Evolutionary conservation across 2,113 vertebrate genomes (phyloP).

Genomic region (Rhea pennata): DNA sequence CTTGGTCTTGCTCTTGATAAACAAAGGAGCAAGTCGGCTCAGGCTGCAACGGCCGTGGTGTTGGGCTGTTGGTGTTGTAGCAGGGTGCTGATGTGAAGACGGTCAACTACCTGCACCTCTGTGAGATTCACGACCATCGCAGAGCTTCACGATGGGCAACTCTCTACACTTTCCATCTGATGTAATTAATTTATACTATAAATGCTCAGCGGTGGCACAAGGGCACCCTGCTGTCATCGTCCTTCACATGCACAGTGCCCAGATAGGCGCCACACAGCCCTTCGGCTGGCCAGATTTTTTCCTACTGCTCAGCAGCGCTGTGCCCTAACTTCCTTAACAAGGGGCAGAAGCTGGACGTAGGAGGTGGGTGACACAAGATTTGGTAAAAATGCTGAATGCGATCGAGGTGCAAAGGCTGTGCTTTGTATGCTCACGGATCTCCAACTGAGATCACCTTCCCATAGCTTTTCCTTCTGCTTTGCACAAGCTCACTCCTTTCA

Average conservation of each 20-base stretch:
- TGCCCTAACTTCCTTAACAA: accelerated
- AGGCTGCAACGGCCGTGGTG: not conserved
- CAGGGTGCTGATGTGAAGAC: accelerated
- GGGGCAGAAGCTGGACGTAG: not conserved
- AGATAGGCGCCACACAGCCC: too few species aligned
- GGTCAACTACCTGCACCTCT: not conserved
- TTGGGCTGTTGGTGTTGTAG: too few species aligned
- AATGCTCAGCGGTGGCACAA: not conserved
- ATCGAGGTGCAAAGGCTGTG: not conserved
- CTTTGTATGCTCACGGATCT: not conserved
- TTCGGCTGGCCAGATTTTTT: not conserved
- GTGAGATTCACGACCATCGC: accelerated
- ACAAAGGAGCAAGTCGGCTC: accelerated
- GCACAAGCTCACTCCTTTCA: not conserved
- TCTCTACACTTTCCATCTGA: not conserved
- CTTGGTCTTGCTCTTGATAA: not conserved
- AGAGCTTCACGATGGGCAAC: accelerated
- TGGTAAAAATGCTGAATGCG: accelerated
- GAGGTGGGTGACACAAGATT: accelerated
- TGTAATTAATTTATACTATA: accelerated
- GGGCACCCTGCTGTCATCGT: accelerated
- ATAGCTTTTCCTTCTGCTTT: not conserved
- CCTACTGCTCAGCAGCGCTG: not conserved
- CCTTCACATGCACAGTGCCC: not conserved
- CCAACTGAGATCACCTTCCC: not conserved